These are phyloP conservation scores for Glyphotaelius pellucidus DNA, from an alignment of 2,888 invertebrate species.

Conservation along the genomic window DNA sequence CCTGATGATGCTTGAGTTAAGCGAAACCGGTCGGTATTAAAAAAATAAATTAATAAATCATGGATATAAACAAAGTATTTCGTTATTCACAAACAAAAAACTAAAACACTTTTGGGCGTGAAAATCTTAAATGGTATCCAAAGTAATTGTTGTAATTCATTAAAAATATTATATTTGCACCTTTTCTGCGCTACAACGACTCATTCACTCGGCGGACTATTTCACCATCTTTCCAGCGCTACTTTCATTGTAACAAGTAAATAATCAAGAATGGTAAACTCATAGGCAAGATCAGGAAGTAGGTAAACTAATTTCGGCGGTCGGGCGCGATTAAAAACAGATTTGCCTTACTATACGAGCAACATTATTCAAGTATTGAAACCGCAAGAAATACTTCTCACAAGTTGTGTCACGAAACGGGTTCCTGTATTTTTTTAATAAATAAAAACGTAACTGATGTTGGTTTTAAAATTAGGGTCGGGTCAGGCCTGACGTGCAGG, in stretches of 20 bases:
- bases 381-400: slow-evolving; percentile 8
- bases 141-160: too few relatives aligned
- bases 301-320: background rate
- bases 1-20: too few relatives aligned
- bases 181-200: background rate
- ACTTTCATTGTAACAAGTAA: background rate
- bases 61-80: too few relatives aligned
- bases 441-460: background rate
- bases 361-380: background rate
- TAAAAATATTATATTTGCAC: background rate
- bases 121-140: too few relatives aligned
- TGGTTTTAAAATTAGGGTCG: background rate
- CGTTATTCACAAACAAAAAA: too few relatives aligned
- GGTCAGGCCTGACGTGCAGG: background rate
- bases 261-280: background rate
- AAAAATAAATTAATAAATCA: too few relatives aligned
- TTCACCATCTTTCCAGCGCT: background rate
- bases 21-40: too few relatives aligned
- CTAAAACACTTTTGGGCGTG: too few relatives aligned
- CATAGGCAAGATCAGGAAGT: background rate
- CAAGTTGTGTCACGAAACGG: background rate
- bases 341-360: background rate
- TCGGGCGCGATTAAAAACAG: background rate
- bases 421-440: background rate
- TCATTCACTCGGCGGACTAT: background rate